These are phyloP conservation scores for Nineta flava DNA, from an alignment of 2,888 invertebrate species.

Conservation along the genomic window DNA sequence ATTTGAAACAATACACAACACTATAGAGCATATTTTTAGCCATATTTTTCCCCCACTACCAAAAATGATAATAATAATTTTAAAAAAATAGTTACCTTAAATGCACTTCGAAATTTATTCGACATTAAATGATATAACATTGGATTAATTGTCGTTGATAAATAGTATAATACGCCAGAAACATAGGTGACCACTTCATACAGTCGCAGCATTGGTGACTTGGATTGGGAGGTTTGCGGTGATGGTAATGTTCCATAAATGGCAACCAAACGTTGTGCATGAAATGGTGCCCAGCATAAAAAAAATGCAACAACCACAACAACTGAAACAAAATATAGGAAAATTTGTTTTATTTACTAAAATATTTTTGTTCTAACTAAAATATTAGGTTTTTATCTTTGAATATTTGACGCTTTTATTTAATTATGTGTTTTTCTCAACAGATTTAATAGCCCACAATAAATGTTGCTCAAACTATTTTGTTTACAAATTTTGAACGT, in stretches of 20 bases:
- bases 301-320: conserved; percentile 84
- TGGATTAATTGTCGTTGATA: conserved; percentile 87
- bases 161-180: conserved; percentile 80
- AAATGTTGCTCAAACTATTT: too few relatives aligned
- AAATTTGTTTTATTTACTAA: too few relatives aligned
- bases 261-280: conserved; percentile 74
- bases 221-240: conserved; percentile 16
- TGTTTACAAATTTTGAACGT: too few relatives aligned
- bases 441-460: too few relatives aligned
- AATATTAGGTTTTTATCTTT: too few relatives aligned
- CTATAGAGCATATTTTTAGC: too few relatives aligned
- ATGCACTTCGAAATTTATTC: conserved; percentile 81
- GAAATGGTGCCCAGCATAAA: conserved; percentile 86
- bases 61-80: neutral
- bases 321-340: conserved; percentile 47
- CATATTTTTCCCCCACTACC: too few relatives aligned
- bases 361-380: too few relatives aligned
- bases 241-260: conserved; percentile 39
- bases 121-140: conserved; percentile 91
- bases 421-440: too few relatives aligned
- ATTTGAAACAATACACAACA: too few relatives aligned
- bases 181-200: conserved; percentile 60
- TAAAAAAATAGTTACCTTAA: conserved; percentile 51
- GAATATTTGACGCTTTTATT: too few relatives aligned
- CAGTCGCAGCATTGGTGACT: conserved; percentile 28